phyloP scores from a whole-genome alignment of 1,140 invertebrate species.

The Drosophila orena region DNA sequence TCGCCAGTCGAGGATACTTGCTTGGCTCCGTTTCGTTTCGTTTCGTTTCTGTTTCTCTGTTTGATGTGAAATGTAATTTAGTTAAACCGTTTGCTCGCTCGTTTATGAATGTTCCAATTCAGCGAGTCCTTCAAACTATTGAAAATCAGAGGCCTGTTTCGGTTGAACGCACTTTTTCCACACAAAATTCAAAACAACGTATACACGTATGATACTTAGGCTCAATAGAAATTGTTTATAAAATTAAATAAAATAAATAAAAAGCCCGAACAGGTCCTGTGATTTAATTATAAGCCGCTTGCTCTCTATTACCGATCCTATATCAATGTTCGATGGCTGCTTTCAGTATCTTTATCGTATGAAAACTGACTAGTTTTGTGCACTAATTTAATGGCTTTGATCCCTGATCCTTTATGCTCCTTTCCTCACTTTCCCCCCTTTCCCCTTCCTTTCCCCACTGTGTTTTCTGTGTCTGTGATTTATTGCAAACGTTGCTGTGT shows the following conservation, averaged over 20 bases:
- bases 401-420: constrained; percentile 3
- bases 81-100: constrained; percentile 18
- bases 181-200: background rate
- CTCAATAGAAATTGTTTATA: background rate
- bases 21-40: constrained; percentile 19
- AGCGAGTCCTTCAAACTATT: constrained; percentile 4
- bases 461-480: constrained; percentile 31
- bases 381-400: constrained; percentile 16
- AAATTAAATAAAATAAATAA: background rate
- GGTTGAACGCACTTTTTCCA: background rate
- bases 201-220: background rate
- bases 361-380: too few relatives aligned
- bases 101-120: background rate
- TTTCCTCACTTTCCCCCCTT: background rate
- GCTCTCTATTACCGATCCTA: background rate
- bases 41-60: constrained; percentile 42
- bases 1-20: constrained; percentile 3
- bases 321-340: constrained; percentile 5
- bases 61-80: constrained; percentile 47
- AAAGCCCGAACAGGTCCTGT: constrained; percentile 7
- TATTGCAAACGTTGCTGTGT: constrained; percentile 19
- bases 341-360: background rate
- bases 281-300: constrained; percentile 10
- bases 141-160: constrained; percentile 10
- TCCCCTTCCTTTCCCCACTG: background rate